Base-by-base conservation (phyloP, 2,888 invertebrate species). In the Branchellion lobata region DNA sequence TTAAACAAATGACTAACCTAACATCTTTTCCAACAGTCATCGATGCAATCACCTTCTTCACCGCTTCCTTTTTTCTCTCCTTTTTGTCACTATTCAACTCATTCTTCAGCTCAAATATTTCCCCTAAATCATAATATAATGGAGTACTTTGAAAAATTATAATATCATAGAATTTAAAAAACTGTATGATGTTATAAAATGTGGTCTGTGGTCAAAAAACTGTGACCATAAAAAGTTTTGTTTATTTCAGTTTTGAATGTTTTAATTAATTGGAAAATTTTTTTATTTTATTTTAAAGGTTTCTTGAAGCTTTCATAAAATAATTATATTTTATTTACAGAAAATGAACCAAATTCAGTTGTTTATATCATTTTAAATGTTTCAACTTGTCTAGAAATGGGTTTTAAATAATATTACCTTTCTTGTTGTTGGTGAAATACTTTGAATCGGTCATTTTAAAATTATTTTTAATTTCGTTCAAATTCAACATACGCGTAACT, bases 1-100 rank as follows among this genome's bases (percentile, higher is more conserved):
- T n/a, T n/a, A n/a, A n/a, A n/a, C n/a, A n/a, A n/a, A n/a, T n/a
- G n/a, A n/a, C n/a, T 40, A n/a, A 89, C 88, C 88, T 89, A 84
- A 99, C 99, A 91, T 99, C 99, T 90, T 99, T 99, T 78, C 99
- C 99, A 31, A 99, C 99, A 5, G 99, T 99, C 99, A 99, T 99
- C 82, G 96, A 96, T 33, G 99, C 99, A 86, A 99, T 99, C 88
- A 96, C 97, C 91, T 99, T 99, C 88, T 99, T 99, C 0, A 99
- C 98, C 75, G 99, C 99, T 89, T 99, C 99, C 87, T 97, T 94
- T 88, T 98, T 98, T 90, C 99, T 98, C 86, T 99, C 98, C 86
- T 99, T 99, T 88, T 98, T 99, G 87, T 99, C 99, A 90, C 96
- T 97, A 88, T 99, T 99, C 79, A 99, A 90, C 88, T 99, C 99